phyloP scores from a whole-genome alignment of 2,797 vertebrate genomes.

The Xerus rutilus region DNA sequence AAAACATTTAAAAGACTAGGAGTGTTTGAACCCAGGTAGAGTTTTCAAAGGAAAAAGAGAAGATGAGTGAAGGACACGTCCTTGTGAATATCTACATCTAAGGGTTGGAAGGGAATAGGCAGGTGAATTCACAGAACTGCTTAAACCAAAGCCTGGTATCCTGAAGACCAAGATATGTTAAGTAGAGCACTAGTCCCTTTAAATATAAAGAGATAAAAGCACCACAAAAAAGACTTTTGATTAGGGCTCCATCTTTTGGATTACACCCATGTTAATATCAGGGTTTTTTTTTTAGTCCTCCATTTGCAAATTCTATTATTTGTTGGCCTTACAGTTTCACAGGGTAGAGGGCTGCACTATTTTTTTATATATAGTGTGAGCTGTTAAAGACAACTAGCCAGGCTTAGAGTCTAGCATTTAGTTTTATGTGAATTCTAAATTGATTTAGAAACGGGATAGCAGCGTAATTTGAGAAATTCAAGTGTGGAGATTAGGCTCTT shows the following conservation, averaged over 20 bases:
- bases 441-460: conserved; percentile 32
- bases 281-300: background rate
- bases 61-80: background rate
- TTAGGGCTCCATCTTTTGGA: background rate
- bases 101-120: background rate
- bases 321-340: background rate
- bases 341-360: background rate
- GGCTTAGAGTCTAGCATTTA: background rate
- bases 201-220: background rate
- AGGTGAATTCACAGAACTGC: background rate
- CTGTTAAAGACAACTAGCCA: background rate
- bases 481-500: background rate
- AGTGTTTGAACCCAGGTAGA: background rate
- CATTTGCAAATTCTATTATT: background rate
- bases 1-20: background rate
- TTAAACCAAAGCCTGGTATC: background rate
- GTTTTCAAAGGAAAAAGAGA: background rate
- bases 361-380: background rate
- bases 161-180: background rate
- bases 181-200: background rate
- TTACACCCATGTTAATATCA: background rate
- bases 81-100: background rate
- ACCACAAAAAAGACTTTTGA: background rate
- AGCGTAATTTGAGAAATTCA: conserved; percentile 46
- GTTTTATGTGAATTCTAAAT: conserved; percentile 14